Evolutionary conservation across 2,888 invertebrate species (phyloP).

Genomic region (Mycalesis mineus): DNA sequence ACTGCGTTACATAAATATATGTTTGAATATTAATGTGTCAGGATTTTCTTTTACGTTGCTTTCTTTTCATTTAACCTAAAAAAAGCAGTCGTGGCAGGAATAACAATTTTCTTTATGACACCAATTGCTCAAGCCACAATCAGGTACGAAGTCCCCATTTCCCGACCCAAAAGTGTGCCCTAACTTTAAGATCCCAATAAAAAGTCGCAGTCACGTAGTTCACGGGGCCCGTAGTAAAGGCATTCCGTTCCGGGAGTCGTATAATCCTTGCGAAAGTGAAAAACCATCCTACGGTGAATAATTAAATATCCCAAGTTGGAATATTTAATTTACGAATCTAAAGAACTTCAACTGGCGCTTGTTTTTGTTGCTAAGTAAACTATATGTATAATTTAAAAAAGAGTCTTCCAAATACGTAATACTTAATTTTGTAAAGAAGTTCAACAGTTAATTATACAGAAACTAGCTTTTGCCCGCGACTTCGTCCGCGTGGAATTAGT

Average conservation of each 20-base stretch:
- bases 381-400: no score
- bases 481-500: no score
- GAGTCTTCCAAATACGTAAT: no score
- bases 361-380: no score
- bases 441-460: no score
- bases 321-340: no score
- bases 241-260: neutral
- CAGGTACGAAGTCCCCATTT: constrained; percentile 2
- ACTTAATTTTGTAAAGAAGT: no score
- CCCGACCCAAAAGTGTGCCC: constrained; percentile 9
- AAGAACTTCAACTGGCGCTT: no score
- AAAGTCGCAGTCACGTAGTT: constrained; percentile 47
- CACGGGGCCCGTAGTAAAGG: constrained; percentile 36
- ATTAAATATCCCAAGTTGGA: neutral
- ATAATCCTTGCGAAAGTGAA: neutral
- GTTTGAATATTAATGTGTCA: no score
- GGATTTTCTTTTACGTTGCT: neutral
- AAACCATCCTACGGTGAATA: neutral
- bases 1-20: no score
- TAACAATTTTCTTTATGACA: constrained; percentile 6
- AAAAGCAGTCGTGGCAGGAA: neutral
- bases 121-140: constrained; percentile 10
- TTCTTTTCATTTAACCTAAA: neutral
- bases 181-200: constrained; percentile 39
- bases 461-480: no score